Evolutionary conservation across 2,888 invertebrate genomes (phyloP), one percentile per base, ranked within the genome.

Genomic region (Netelia inedita): DNA sequence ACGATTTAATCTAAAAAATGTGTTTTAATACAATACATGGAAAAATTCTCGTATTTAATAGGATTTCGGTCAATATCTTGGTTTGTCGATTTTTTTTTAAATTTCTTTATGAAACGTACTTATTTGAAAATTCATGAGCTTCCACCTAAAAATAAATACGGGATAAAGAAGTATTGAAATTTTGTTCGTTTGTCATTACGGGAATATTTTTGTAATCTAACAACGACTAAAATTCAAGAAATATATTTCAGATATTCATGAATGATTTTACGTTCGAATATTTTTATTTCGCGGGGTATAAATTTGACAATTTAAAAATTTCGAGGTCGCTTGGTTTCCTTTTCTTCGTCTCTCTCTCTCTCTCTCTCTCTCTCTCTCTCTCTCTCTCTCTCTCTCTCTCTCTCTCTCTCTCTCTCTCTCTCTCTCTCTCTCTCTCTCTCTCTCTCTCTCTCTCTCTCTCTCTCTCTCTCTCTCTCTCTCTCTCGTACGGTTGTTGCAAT

Each of bases 401-500:
- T 41, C 19, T 59, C 55, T 16, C 16, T n/a, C 55, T 50, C 50
- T 50, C n/a, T n/a, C 14, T 9, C 1, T n/a, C n/a, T 41, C 19
- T 59, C 55, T 16, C 16, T n/a, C 55, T 50, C 50, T 50, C n/a
- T n/a, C 14, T 9, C 1, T n/a, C n/a, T 41, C 19, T 59, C 55
- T 16, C 16, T n/a, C 55, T 50, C 50, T 50, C n/a, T n/a, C 14
- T 9, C 1, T n/a, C n/a, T 41, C 19, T 59, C 55, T 16, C 16
- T n/a, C 55, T 50, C 50, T 50, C n/a, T n/a, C 14, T 9, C 1
- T n/a, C n/a, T 41, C 19, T 59, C 55, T 16, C 16, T n/a, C 55
- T 50, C 50, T 50, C n/a, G 3, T 9, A 9, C 16, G 57, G 1
- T 57, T 8, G 35, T 50, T 79, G 19, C 69, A 43, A 79, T 46